phyloP scores from a whole-genome alignment of 2,113 vertebrate species.

The Synchiropus splendidus region DNA sequence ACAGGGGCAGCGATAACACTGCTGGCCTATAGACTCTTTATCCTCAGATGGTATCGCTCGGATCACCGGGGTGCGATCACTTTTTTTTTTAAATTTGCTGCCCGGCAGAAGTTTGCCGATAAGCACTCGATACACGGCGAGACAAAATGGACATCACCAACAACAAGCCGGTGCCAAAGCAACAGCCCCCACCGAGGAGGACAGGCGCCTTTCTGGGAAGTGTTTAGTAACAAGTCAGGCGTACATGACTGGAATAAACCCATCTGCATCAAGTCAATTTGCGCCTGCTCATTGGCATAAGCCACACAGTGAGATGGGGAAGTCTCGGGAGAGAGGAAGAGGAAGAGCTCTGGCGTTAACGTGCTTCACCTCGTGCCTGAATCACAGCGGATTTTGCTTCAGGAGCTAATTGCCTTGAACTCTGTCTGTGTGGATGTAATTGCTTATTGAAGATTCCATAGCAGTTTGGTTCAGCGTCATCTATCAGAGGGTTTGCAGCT shows the following conservation, averaged over 20 bases:
- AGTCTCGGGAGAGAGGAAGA: slow-evolving; percentile 27
- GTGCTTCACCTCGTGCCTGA: slow-evolving; percentile 42
- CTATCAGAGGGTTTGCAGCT: slow-evolving; percentile 39
- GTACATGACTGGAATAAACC: slow-evolving; percentile 46
- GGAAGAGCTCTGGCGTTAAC: slow-evolving; percentile 42
- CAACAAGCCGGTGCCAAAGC: slow-evolving; percentile 30
- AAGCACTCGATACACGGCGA: slow-evolving; percentile 28
- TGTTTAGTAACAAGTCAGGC: slow-evolving; percentile 33
- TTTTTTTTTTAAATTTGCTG: no score
- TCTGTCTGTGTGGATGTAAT: slow-evolving; percentile 40
- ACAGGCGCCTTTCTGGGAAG: slow-evolving; percentile 19
- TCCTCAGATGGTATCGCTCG: slow-evolving; percentile 39
- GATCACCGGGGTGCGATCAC: slow-evolving; percentile 31
- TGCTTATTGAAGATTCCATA: slow-evolving; percentile 59
- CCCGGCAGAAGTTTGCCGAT: not conserved
- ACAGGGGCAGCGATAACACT: slow-evolving; percentile 50
- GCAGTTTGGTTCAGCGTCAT: slow-evolving; percentile 52
- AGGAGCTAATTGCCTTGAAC: slow-evolving; percentile 54
- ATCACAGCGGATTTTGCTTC: slow-evolving; percentile 45
- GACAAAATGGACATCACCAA: slow-evolving; percentile 13
- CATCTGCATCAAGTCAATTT: slow-evolving; percentile 55
- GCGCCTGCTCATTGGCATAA: slow-evolving; percentile 40
- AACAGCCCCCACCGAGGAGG: slow-evolving; percentile 15
- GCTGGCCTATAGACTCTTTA: slow-evolving; percentile 52
- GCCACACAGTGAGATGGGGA: slow-evolving; percentile 18